These are phyloP conservation scores for Atlantisia rogersi DNA, from an alignment of 2,113 vertebrate species.

Conservation along the genomic window DNA sequence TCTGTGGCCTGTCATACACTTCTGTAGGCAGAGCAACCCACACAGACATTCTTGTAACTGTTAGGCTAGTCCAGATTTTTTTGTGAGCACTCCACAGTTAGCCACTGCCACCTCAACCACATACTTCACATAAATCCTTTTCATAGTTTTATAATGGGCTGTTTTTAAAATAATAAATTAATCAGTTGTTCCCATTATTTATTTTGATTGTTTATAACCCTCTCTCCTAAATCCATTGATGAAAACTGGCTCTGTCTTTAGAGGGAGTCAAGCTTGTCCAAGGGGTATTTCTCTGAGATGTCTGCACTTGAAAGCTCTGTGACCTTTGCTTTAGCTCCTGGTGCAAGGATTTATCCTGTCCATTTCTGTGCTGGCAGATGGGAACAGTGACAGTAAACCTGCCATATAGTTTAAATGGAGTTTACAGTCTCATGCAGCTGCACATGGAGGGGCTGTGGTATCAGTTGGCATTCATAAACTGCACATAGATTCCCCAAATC, in stretches of 20 bases:
- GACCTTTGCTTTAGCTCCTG: background rate
- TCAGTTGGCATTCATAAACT: background rate
- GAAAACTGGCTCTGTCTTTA: background rate
- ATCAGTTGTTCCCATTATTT: background rate
- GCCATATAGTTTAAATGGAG: background rate
- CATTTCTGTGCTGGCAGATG: background rate
- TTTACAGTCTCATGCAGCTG: background rate
- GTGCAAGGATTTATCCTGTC: background rate
- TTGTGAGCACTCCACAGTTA: background rate
- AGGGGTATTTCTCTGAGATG: background rate
- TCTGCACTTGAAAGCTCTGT: background rate
- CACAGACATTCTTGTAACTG: background rate
- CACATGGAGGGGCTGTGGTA: background rate
- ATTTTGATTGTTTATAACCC: background rate
- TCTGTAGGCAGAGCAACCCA: background rate
- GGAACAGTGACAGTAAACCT: background rate
- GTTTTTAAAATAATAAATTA: background rate
- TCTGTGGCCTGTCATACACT: background rate
- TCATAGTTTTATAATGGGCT: background rate
- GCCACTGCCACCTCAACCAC: constrained; percentile 5
- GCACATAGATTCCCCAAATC: background rate
- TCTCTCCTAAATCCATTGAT: background rate
- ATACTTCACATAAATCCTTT: background rate
- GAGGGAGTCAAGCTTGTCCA: background rate
- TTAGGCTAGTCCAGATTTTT: background rate